Evolutionary conservation across 1,140 invertebrate genomes (phyloP).

Genomic region (Gonioctena quinquepunctata): DNA sequence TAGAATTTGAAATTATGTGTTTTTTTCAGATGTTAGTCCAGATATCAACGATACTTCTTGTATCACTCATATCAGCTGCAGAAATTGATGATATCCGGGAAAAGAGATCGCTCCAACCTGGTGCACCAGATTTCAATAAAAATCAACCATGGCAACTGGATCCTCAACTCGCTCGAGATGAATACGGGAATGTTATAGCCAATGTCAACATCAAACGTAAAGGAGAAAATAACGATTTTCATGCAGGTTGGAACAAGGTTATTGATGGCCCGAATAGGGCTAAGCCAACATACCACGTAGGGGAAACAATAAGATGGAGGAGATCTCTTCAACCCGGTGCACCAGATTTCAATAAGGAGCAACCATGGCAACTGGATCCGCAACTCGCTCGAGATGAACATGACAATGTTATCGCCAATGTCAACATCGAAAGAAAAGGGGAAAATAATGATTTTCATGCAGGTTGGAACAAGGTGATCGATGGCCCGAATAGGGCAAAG

Average conservation of each 20-base stretch:
- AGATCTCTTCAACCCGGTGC: conserved; percentile 16
- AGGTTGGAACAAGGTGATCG: conserved; percentile 28
- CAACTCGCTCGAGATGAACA: conserved; percentile 21
- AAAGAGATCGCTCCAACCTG: conserved; percentile 11
- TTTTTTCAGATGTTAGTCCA: not conserved
- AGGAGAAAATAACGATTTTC: conserved; percentile 30
- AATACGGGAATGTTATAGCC: conserved; percentile 26
- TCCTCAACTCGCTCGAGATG: conserved; percentile 23
- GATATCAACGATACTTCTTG: not conserved
- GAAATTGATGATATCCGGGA: not conserved
- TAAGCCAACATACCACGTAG: conserved; percentile 1
- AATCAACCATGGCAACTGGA: conserved; percentile 27
- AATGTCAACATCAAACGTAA: conserved; percentile 20
- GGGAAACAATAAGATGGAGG: too few species aligned
- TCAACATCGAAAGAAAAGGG: conserved; percentile 27
- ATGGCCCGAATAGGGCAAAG: conserved; percentile 26
- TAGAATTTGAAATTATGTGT: not conserved
- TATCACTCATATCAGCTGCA: not conserved
- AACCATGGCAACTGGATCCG: conserved; percentile 29
- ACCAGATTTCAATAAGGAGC: conserved; percentile 16
- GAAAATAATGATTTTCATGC: conserved; percentile 31
- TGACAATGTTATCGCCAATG: conserved; percentile 21
- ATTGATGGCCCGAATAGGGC: not conserved
- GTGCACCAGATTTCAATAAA: conserved; percentile 15
- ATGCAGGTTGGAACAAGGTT: conserved; percentile 29